Percentiles rank a stretch among this genome's conserved stretches.
These are phyloP conservation scores for Choloepus hoffmanni DNA, from an alignment of 2,113 vertebrate species.

Conservation along the genomic window DNA sequence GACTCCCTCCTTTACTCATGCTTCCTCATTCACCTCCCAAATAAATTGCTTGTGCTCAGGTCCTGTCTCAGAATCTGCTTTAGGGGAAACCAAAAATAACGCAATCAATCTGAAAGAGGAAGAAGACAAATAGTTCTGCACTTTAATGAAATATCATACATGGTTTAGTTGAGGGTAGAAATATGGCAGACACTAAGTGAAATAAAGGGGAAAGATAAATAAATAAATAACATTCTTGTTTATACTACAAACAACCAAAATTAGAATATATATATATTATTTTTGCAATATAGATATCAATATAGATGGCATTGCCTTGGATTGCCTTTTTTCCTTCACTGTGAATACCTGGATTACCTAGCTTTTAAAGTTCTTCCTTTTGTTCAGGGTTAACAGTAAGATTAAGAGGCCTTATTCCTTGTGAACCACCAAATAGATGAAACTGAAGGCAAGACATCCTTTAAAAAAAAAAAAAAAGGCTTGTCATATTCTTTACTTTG, in stretches of 20 bases:
- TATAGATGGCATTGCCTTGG: neutral
- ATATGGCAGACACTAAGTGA: neutral
- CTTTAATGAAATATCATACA: neutral
- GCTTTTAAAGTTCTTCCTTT: neutral
- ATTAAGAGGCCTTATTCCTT: neutral
- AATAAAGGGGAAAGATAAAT: too few species aligned
- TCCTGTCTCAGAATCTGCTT: neutral
- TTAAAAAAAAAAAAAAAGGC: neutral
- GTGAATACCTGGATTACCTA: neutral
- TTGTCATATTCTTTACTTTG: neutral
- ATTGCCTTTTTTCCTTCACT: neutral
- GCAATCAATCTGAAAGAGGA: neutral
- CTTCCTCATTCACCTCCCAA: neutral
- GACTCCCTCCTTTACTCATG: neutral
- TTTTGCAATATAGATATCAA: neutral
- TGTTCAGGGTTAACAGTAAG: neutral
- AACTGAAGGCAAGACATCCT: neutral
- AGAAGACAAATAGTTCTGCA: neutral
- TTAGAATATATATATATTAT: neutral
- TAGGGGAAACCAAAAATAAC: neutral
- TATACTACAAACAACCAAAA: neutral
- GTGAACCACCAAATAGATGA: neutral
- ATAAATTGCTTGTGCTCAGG: neutral
- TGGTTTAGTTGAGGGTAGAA: neutral
- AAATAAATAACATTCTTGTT: too few species aligned